Evolutionary conservation across 2,797 vertebrate species (phyloP).

Genomic region (Phrynocephalus vlangalii): DNA sequence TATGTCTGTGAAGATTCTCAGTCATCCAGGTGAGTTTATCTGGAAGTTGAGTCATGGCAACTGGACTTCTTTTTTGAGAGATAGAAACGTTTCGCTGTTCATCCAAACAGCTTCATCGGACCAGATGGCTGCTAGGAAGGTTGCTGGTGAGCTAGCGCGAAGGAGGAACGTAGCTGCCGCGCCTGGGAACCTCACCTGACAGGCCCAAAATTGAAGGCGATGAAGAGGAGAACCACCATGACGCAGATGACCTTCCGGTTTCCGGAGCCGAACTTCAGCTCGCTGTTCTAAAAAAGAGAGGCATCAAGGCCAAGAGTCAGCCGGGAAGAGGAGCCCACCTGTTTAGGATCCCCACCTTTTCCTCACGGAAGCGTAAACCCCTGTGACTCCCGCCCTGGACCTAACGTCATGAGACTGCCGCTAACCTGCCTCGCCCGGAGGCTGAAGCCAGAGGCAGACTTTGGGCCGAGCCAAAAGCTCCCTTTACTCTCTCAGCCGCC

Average conservation of each 20-base stretch:
- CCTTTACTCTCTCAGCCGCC: background rate
- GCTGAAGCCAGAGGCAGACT: background rate
- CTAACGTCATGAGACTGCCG: too few species aligned
- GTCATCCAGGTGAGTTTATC: too few species aligned
- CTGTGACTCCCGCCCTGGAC: background rate
- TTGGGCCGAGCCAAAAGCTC: background rate
- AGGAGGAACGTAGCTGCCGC: background rate
- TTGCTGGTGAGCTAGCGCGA: background rate
- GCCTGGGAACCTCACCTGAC: constrained; percentile 80
- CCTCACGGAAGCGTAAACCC: background rate
- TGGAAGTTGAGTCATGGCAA: too few species aligned
- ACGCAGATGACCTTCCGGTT: constrained; percentile 88
- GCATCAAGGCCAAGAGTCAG: background rate
- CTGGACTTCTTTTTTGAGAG: too few species aligned
- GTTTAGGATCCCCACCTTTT: background rate
- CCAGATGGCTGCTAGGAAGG: background rate
- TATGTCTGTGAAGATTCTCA: too few species aligned
- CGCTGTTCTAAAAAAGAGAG: constrained; percentile 65
- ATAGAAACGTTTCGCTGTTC: too few species aligned
- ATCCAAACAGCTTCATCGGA: too few species aligned
- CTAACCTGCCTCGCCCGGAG: too few species aligned
- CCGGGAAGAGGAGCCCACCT: background rate
- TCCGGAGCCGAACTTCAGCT: constrained; percentile 78
- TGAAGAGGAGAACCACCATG: constrained; percentile 89
- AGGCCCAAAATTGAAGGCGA: constrained; percentile 91